A percentile compares a stretch with the other conserved stretches of the same genome.
Evolutionary conservation across 35 echinoderm and acorn worm species (phyloP).

Genomic region (Hemicentrotus pulcherrimus): DNA sequence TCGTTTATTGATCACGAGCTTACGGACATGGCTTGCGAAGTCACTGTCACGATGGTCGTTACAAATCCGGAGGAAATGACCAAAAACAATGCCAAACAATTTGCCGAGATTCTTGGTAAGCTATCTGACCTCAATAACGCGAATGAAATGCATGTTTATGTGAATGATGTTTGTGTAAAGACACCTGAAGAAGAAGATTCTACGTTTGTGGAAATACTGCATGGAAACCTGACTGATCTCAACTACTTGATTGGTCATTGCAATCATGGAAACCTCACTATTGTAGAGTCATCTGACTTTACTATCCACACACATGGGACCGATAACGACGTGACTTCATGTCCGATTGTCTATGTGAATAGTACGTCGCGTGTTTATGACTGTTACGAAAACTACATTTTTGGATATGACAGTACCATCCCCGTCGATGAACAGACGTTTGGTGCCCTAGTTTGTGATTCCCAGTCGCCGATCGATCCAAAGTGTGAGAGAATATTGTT

Average conservation of each 20-base stretch:
- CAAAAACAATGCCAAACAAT: not conserved
- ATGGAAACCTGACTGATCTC: slow-evolving; percentile 24
- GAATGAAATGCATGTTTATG: not conserved
- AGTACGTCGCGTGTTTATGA: slow-evolving; percentile 42
- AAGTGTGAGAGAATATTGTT: slow-evolving; percentile 65
- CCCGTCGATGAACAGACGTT: slow-evolving; percentile 47
- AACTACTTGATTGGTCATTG: not conserved
- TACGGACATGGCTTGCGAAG: not conserved
- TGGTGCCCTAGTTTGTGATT: slow-evolving; percentile 64
- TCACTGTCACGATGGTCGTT: slow-evolving; percentile 12
- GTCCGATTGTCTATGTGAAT: slow-evolving; percentile 49
- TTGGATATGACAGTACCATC: slow-evolving; percentile 44
- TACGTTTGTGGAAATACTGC: not conserved
- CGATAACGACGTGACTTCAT: slow-evolving; percentile 2
- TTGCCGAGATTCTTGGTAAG: not conserved
- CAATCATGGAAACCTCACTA: slow-evolving; percentile 20
- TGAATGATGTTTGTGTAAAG: not conserved
- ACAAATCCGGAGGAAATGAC: not conserved
- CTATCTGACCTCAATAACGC: not conserved
- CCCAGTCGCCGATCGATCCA: slow-evolving; percentile 22
- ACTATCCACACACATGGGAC: not conserved
- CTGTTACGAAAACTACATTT: slow-evolving; percentile 64
- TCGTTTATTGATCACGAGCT: not conserved
- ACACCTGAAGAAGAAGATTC: not conserved
- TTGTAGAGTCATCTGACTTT: slow-evolving; percentile 16